Evolutionary conservation across 2,113 vertebrate species (phyloP).

Genomic region (Pelecanoides urinatrix): DNA sequence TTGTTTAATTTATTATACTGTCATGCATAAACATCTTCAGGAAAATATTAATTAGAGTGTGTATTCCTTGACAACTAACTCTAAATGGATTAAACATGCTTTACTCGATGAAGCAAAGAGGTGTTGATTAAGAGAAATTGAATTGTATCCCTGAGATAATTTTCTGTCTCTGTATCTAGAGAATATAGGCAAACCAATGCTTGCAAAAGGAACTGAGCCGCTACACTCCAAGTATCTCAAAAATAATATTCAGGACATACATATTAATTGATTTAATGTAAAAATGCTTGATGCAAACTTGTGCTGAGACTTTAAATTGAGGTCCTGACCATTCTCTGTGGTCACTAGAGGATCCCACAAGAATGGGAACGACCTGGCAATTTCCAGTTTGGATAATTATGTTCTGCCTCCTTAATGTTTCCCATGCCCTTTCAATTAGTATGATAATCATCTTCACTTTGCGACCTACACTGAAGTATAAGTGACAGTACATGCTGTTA

Average conservation of each 20-base stretch:
- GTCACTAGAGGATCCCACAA: slow-evolving; percentile 50
- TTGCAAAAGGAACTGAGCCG: neutral
- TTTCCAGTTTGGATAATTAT: slow-evolving; percentile 65
- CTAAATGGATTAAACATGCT: slow-evolving; percentile 49
- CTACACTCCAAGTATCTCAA: neutral
- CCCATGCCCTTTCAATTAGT: slow-evolving; percentile 63
- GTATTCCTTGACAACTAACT: slow-evolving; percentile 29
- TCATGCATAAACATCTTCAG: slow-evolving; percentile 27
- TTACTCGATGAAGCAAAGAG: slow-evolving; percentile 42
- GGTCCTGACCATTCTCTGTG: slow-evolving; percentile 51
- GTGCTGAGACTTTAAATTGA: slow-evolving; percentile 53
- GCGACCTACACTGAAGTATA: neutral
- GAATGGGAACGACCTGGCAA: slow-evolving; percentile 31
- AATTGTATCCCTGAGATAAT: slow-evolving; percentile 62
- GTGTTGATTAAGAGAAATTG: slow-evolving; percentile 66
- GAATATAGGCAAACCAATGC: neutral
- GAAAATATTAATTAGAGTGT: slow-evolving; percentile 65
- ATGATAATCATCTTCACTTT: slow-evolving; percentile 60
- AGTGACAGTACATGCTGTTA: neutral
- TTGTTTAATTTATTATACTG: slow-evolving; percentile 32
- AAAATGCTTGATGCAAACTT: slow-evolving; percentile 54
- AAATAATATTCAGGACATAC: slow-evolving; percentile 27
- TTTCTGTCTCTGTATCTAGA: slow-evolving; percentile 25
- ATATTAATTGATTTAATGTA: slow-evolving; percentile 57
- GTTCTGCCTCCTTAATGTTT: slow-evolving; percentile 48